phyloP scores from a whole-genome alignment of 2,888 invertebrate genomes.

The Lacanobia wlatinum region DNA sequence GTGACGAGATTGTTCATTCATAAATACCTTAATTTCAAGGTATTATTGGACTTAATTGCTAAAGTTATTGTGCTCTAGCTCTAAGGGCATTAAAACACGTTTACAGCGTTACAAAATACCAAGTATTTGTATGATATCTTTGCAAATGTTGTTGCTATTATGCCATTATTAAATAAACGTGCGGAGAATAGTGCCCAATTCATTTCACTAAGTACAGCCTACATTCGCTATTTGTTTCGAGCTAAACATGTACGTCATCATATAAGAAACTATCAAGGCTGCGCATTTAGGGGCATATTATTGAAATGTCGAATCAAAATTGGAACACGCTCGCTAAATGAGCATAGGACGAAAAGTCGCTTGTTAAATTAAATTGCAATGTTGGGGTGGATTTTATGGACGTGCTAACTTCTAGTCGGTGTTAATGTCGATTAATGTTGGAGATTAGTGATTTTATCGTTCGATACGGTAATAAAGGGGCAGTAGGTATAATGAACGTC shows the following conservation, averaged over 20 bases:
- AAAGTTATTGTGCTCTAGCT: constrained; percentile 42
- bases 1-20: constrained; percentile 53
- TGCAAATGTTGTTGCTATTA: constrained; percentile 69
- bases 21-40: constrained; percentile 26
- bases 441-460: constrained; percentile 49
- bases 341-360: constrained; percentile 19
- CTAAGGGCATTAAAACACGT: constrained; percentile 58
- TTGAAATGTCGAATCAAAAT: constrained; percentile 30
- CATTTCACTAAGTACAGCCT: constrained; percentile 58
- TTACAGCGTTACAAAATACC: constrained; percentile 61
- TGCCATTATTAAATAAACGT: constrained; percentile 74
- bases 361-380: constrained; percentile 21
- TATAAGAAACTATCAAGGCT: constrained; percentile 40
- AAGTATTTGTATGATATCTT: constrained; percentile 68
- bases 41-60: constrained; percentile 47
- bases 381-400: constrained; percentile 18
- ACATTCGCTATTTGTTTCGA: constrained; percentile 34
- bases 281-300: constrained; percentile 34
- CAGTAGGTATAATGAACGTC: constrained; percentile 40
- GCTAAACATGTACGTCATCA: constrained; percentile 37
- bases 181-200: constrained; percentile 62
- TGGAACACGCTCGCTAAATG: constrained; percentile 10
- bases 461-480: constrained; percentile 53
- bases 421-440: constrained; percentile 42
- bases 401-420: constrained; percentile 37